Evolutionary conservation across 1,140 invertebrate genomes (phyloP), one percentile per base, ranked within the genome.

Genomic region (Holcopasites calliopsidis): DNA sequence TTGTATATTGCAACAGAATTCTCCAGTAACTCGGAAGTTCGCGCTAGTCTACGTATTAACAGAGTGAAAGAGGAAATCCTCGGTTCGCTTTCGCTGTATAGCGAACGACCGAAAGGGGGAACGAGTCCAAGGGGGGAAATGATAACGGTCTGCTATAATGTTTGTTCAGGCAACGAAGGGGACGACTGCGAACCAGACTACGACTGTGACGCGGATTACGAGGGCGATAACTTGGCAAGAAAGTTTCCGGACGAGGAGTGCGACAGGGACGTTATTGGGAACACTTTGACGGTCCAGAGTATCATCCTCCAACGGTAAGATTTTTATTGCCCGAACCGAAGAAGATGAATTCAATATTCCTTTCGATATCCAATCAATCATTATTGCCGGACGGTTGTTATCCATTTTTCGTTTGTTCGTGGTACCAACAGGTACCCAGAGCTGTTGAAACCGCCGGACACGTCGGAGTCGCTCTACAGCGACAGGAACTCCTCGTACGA

Each of bases 401-500:
- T n/a, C n/a, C 38, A 40, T 40, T 40, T 40, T 40, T 40, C 38
- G 38, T 40, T 40, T 40, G 38, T 7, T n/a, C n/a, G n/a, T n/a
- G n/a, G n/a, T n/a, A n/a, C 0, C 26, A 54, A 13, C 49, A 91
- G 91, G 85, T 91, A 91, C 80, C 91, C 91, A 76, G 89, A 91
- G 84, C 82, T 92, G 73, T 75, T 92, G 28, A 92, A 90, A 62
- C 76, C 89, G 23, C 85, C 89, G 26, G 88, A 91, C 38, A 84
- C 85, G 40, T 88, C 85, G 47, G 89, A 90, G 73, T 89, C 90
- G 47, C 84, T 91, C 31, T 90, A 89, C 79, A 89, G 91, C 64
- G 92, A 92, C 76, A 91, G 95, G 18, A 94, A 95, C 73, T 96
- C 95, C 3, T 94, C 95, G 42, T 96, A 96, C 88, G 95, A 96